Conservation (phyloP, 2,797 vertebrate genomes). For the Lophius americanus region DNA sequence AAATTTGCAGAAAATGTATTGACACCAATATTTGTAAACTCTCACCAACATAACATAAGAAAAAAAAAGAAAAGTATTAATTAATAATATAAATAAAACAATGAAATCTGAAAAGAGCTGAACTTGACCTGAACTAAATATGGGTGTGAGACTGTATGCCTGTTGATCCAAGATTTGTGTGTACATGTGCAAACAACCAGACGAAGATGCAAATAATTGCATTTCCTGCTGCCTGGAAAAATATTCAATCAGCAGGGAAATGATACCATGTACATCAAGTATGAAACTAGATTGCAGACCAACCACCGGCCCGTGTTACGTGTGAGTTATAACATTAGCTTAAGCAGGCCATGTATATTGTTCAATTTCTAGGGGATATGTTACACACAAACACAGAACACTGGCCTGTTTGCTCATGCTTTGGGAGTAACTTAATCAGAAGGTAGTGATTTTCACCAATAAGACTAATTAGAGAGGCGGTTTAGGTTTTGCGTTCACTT, state of each 20-base stretch:
- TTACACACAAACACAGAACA: neutral
- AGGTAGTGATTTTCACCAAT: neutral
- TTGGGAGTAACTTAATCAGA: neutral
- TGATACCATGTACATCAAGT: slow-evolving; percentile 13
- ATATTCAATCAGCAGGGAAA: slow-evolving; percentile 26
- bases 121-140: too few relatives aligned
- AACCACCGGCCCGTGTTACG: slow-evolving; percentile 1
- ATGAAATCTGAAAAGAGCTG: too few relatives aligned
- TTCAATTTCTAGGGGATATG: slow-evolving; percentile 5
- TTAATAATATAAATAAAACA: too few relatives aligned
- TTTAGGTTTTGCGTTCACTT: neutral
- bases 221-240: slow-evolving; percentile 28
- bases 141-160: too few relatives aligned
- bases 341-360: slow-evolving; percentile 19
- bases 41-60: too few relatives aligned
- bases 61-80: too few relatives aligned
- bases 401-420: slow-evolving; percentile 2
- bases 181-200: neutral
- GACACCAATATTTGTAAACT: too few relatives aligned
- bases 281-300: slow-evolving; percentile 38
- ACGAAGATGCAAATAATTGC: slow-evolving; percentile 18
- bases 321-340: slow-evolving; percentile 22
- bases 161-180: too few relatives aligned
- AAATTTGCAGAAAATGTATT: neutral
- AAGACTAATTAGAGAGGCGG: neutral